phyloP scores from a whole-genome alignment of 2,797 vertebrate genomes.

The Alcedo atthis region DNA sequence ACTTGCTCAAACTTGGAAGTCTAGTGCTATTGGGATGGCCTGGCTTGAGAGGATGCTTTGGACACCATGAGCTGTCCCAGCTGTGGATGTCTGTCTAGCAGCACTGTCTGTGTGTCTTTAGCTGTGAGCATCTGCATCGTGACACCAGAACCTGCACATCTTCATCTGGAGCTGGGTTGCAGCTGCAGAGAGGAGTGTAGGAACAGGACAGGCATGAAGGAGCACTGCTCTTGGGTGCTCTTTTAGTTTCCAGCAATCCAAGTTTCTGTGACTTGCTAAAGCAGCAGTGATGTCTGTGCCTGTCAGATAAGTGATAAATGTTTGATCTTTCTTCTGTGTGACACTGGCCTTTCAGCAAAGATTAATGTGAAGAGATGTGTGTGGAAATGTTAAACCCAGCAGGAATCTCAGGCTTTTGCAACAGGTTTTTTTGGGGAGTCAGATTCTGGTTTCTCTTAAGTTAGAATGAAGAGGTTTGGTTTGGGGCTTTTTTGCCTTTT shows the following conservation, averaged over 20 bases:
- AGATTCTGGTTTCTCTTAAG: neutral
- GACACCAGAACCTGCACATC: neutral
- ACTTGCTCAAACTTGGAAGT: neutral
- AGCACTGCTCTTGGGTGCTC: neutral
- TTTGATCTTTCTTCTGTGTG: neutral
- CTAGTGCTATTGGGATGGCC: neutral
- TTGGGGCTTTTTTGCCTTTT: no score
- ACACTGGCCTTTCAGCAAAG: neutral
- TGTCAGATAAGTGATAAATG: neutral
- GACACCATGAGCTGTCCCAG: fast-evolving
- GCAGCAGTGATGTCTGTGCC: neutral
- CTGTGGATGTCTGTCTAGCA: neutral
- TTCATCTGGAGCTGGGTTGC: neutral
- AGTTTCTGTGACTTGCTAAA: neutral
- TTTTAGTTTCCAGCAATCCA: neutral
- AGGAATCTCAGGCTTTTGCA: neutral
- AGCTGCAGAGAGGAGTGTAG: fast-evolving
- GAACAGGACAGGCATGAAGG: neutral
- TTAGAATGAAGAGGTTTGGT: neutral
- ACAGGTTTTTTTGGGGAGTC: neutral
- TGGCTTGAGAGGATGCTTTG: neutral
- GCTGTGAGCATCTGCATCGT: neutral
- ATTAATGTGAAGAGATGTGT: neutral
- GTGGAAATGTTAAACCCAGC: neutral
- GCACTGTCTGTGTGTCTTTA: neutral